Base-by-base conservation (phyloP, 2,113 vertebrate species). In the Gallinago paraguaiae region DNA sequence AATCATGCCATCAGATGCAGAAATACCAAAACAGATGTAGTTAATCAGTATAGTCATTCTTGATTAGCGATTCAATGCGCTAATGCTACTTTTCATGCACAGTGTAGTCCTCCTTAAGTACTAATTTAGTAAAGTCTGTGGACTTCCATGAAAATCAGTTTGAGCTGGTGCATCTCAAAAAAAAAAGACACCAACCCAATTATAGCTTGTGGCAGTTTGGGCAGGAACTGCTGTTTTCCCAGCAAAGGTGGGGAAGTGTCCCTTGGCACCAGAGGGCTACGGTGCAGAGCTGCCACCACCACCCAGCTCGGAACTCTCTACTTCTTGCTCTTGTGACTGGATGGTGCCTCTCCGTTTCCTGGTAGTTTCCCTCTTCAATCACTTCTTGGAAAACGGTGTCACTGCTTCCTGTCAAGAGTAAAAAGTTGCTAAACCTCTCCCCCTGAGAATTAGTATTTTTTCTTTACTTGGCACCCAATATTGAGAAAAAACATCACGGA, bases 321-420 rank as follows among this genome's bases (percentile, higher is more conserved):
- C 28, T 18, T 65, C 60, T 90, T 69, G 39, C 39, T 85, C 24
- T 45, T n/a, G 59, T 85, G 53, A 45, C 45, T 82, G 85, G 30
- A 79, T 82, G 85, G 68, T 79, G 88, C 37, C 48, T 85, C 39
- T 82, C 41, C 9, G 5, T 79, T 94, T 94, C 88, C 76, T 41
- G 35, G 80, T 43, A 51, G 33, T 77, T 83, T 86, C 88, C 43
- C 69, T 77, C 41, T 90, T 88, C 64, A 54, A 79, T 82, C 48
- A 31, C 68, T 95, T 95, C 86, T 76, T 80, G 90, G 86, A 94
- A 95, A 94, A 67, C 2, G 28, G 23, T 31, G 72, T 63, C 35
- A 25, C 27, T 46, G 4, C 90, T 93, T 94, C 79, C 85, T 82
- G 57, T 80, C 71, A 82, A 85, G 37, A 78, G 24, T 27, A 27